Evolutionary conservation across 2,888 invertebrate genomes (phyloP).

Genomic region (Reticulitermes lucifugus): DNA sequence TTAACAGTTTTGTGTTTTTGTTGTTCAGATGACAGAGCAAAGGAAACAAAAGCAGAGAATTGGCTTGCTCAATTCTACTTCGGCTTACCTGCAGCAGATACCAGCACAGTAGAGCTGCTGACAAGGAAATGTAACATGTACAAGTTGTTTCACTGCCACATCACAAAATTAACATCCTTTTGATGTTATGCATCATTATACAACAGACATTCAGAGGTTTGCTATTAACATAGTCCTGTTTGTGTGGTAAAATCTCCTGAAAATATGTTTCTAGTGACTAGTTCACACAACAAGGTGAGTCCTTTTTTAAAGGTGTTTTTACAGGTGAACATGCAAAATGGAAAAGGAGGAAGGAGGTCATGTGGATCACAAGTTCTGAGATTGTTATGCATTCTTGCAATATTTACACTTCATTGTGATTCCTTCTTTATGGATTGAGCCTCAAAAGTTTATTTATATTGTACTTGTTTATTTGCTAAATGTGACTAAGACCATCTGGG

Average conservation of each 20-base stretch:
- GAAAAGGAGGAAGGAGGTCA: too few species aligned
- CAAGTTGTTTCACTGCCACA: not conserved
- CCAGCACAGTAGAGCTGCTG: slow-evolving; percentile 31
- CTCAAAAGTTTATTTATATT: too few species aligned
- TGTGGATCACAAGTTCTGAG: too few species aligned
- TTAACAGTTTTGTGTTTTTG: slow-evolving; percentile 34
- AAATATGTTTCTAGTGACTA: too few species aligned
- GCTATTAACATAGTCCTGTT: not conserved
- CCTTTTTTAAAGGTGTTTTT: too few species aligned
- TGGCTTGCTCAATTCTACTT: slow-evolving; percentile 84
- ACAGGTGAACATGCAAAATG: too few species aligned
- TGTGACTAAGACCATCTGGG: too few species aligned
- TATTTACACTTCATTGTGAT: too few species aligned
- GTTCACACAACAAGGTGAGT: too few species aligned
- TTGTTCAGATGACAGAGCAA: slow-evolving; percentile 89
- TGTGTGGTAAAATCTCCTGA: not conserved
- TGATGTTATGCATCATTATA: not conserved
- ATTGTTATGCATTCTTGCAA: too few species aligned
- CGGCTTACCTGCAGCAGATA: slow-evolving; percentile 66
- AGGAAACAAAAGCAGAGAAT: slow-evolving; percentile 94
- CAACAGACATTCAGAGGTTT: not conserved
- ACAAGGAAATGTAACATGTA: not conserved
- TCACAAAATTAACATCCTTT: not conserved
- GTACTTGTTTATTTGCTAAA: too few species aligned
- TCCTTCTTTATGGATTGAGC: too few species aligned